phyloP scores from a whole-genome alignment of 37 sponge, comb jelly and placozoan genomes.

The Ianthella basta region DNA sequence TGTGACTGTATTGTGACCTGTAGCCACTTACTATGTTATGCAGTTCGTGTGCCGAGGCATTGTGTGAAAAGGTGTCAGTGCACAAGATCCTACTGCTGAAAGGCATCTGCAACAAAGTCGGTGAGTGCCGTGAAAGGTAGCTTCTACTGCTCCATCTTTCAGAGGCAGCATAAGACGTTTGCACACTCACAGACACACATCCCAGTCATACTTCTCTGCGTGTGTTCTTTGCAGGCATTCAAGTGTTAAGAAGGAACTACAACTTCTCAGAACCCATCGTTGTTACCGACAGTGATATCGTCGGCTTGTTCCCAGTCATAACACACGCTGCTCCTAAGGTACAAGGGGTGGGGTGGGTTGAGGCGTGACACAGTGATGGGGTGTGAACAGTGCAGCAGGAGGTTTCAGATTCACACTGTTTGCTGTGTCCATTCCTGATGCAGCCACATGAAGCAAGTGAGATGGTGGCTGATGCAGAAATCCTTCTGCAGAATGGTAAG shows the following conservation, averaged over 20 bases:
- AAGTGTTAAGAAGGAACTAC: conserved; percentile 79
- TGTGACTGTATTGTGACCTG: background rate
- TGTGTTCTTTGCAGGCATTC: conserved; percentile 61
- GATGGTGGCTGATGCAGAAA: conserved; percentile 48
- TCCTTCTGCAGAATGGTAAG: conserved; percentile 53
- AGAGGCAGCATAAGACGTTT: too few relatives aligned
- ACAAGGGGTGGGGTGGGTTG: background rate
- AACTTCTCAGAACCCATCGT: conserved; percentile 45
- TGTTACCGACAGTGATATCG: conserved; percentile 86
- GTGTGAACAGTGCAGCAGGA: too few relatives aligned
- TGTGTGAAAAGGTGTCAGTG: conserved; percentile 7
- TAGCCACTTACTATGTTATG: background rate
- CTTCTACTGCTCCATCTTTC: too few relatives aligned
- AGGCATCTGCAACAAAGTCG: conserved; percentile 24
- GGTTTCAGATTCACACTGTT: too few relatives aligned
- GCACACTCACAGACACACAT: too few relatives aligned
- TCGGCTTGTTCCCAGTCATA: conserved; percentile 70
- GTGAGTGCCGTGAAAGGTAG: conserved; percentile 1
- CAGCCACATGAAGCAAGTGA: conserved; percentile 54
- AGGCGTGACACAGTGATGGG: too few relatives aligned
- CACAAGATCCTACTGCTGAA: conserved; percentile 13
- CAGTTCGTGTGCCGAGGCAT: background rate
- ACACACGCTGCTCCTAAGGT: conserved; percentile 80
- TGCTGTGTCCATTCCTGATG: background rate
- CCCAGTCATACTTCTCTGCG: too few relatives aligned